Base-by-base conservation (phyloP, 2,888 invertebrate species). In the Ophion obscuratus region DNA sequence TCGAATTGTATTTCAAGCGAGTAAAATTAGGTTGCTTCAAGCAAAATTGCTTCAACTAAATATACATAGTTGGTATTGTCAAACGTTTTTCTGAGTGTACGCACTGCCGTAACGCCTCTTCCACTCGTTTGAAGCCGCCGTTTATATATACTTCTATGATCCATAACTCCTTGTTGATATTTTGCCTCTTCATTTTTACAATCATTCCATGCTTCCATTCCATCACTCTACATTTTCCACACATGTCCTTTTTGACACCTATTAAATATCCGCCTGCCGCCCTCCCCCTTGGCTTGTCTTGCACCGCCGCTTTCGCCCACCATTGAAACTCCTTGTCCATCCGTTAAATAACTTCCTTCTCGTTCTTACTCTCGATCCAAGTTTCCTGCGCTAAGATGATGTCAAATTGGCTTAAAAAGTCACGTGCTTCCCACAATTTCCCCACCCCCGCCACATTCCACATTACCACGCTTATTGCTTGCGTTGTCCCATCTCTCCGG, bases 141-240 rank as follows among this genome's bases (percentile, higher is more conserved):
- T 84, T 84, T 44, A 81, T 73, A 27, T 84, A 81, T 14, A 84
- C 47, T 9, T 61, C 31, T 14, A 77, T 59, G 3, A 77, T 36
- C 44, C 68, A 61, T n/a, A 17, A 5, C 61, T 70, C 17, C 4
- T 80, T 59, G 2, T 9, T 24, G 5, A 24, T 57, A 2, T 44
- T 36, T 11, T 11, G 36, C 1, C 24, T 17, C 44, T 40, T 82
- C 7, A 77, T n/a, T 64, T 78, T 64, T 31, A 77, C 10, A 14
- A 53, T 68, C 11, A 87, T 27, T 9, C 82, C 87, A 17, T 66
- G 75, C 2, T 77, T 40, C 87, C 87, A 77, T 59, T 71, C 71
- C 10, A 2, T 44, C 24, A 86, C 70, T 27, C 0, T 47, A 17
- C 61, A 81, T 0, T n/a, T 17, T 11, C 31, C 24, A 6, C 47